A percentile compares a stretch with the other conserved stretches of the same genome.
Evolutionary conservation across 2,888 invertebrate genomes (phyloP).

Genomic region (Chrysolina americana): DNA sequence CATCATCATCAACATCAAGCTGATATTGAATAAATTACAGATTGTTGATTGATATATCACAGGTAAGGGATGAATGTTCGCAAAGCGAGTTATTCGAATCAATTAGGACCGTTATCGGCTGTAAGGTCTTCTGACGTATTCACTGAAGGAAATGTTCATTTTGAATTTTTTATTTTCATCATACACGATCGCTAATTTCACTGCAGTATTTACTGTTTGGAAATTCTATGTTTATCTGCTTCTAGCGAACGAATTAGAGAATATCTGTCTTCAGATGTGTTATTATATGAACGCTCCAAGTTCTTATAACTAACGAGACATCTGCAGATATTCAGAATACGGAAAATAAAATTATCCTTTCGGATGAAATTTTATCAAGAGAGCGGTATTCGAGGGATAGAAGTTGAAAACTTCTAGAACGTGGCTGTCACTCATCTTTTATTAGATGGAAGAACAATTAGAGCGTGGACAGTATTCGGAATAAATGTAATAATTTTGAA

Average conservation of each 20-base stretch:
- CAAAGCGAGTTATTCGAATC: too few relatives aligned
- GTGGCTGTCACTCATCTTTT: neutral
- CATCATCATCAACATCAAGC: too few relatives aligned
- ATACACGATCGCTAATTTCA: too few relatives aligned
- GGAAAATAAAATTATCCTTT: neutral
- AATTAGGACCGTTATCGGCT: too few relatives aligned
- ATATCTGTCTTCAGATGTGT: neutral
- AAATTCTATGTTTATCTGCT: neutral
- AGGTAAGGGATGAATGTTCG: too few relatives aligned
- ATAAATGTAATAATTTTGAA: too few relatives aligned
- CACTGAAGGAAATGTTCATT: too few relatives aligned
- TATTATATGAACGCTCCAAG: neutral
- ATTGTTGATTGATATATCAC: too few relatives aligned
- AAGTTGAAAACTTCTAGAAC: neutral
- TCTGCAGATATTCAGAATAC: neutral
- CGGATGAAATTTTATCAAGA: neutral
- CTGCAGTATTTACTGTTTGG: neutral
- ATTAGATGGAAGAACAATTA: neutral
- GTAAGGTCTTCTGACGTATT: too few relatives aligned
- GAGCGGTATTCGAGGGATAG: neutral
- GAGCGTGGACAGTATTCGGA: neutral
- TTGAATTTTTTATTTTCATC: too few relatives aligned
- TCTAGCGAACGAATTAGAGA: neutral
- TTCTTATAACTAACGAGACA: neutral
- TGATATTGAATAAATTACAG: too few relatives aligned